Evolutionary conservation across 2,113 vertebrate genomes (phyloP).

Genomic region (Isichthys henryi): DNA sequence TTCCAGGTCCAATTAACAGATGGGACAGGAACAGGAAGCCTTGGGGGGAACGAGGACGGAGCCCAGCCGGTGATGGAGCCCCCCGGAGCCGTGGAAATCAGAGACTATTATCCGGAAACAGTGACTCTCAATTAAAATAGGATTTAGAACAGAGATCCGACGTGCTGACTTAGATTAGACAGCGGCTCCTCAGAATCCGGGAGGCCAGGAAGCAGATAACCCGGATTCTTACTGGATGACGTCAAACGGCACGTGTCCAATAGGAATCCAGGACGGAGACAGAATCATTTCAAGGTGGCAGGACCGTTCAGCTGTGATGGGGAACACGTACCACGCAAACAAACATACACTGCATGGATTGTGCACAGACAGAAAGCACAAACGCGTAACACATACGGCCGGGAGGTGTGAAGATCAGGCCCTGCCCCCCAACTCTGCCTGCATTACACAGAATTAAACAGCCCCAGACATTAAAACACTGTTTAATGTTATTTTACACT

Average conservation of each 20-base stretch:
- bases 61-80: conserved; percentile 57
- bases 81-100: conserved; percentile 75
- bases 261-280: background rate
- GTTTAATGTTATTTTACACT: background rate
- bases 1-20: conserved; percentile 1
- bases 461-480: background rate
- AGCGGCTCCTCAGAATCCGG: conserved; percentile 63
- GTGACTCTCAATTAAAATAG: conserved; percentile 85
- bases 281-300: background rate
- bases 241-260: background rate
- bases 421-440: background rate
- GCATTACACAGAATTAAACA: background rate
- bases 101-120: conserved; percentile 81
- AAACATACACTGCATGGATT: background rate
- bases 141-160: conserved; percentile 80
- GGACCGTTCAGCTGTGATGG: background rate
- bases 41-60: background rate
- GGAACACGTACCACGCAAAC: background rate
- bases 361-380: background rate
- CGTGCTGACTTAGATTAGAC: conserved; percentile 85
- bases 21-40: background rate
- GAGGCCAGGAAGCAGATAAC: conserved; percentile 65
- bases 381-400: background rate
- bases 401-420: conserved; percentile 35
- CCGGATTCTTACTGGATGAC: conserved; percentile 33